Percentiles rank a stretch among this genome's conserved stretches.
Evolutionary conservation across 2,888 invertebrate genomes (phyloP).

Genomic region (Zelleria hepariella): DNA sequence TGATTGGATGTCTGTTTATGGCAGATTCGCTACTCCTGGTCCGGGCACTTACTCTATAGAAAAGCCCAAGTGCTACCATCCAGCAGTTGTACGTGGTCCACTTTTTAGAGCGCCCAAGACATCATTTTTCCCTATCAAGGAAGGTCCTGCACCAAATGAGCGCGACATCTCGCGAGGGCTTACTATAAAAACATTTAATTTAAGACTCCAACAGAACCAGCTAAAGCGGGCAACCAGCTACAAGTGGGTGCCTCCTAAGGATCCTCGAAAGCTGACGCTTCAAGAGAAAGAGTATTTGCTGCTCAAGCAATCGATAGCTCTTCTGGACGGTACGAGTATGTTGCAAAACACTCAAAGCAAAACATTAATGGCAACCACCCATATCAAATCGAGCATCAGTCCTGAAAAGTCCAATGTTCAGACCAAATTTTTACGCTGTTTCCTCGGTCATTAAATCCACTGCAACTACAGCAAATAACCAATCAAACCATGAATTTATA

Average conservation of each 20-base stretch:
- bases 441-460: not conserved
- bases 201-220: constrained; percentile 36
- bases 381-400: not conserved
- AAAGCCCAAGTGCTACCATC: constrained; percentile 30
- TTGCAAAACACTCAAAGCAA: not conserved
- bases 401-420: not conserved
- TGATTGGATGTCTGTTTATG: constrained; percentile 40
- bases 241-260: constrained; percentile 26
- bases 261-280: constrained; percentile 21
- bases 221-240: constrained; percentile 27
- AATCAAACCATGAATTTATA: too few species aligned
- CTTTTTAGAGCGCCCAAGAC: constrained; percentile 29
- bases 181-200: constrained; percentile 45
- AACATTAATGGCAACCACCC: not conserved
- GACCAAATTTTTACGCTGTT: not conserved
- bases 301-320: constrained; percentile 31
- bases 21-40: constrained; percentile 35
- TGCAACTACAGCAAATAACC: not conserved
- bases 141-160: constrained; percentile 41
- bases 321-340: constrained; percentile 24
- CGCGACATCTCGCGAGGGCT: constrained; percentile 36
- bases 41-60: constrained; percentile 38
- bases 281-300: constrained; percentile 32
- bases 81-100: constrained; percentile 40
- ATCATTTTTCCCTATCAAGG: constrained; percentile 20